Conservation (phyloP, 2,797 vertebrate species). For the Numenius phaeopus region DNA sequence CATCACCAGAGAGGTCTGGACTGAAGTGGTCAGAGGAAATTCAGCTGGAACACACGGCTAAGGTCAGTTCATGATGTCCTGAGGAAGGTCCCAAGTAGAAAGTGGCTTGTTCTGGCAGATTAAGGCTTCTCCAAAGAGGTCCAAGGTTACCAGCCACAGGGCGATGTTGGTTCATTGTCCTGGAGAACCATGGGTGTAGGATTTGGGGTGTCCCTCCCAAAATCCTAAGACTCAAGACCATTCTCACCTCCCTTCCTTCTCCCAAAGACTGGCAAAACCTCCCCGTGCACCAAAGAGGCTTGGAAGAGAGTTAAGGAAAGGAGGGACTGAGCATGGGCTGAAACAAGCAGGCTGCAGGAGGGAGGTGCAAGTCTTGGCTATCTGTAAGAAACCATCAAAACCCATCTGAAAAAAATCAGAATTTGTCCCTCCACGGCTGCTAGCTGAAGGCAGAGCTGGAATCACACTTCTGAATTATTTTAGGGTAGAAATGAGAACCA, state of each 20-base stretch:
- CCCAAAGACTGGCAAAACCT: background rate
- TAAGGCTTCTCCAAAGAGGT: background rate
- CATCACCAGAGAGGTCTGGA: background rate
- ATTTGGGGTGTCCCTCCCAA: background rate
- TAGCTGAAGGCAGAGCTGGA: background rate
- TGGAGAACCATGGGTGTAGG: rapidly evolving
- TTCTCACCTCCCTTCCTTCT: background rate
- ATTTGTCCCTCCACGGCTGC: background rate
- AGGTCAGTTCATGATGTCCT: background rate
- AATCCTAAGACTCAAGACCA: background rate
- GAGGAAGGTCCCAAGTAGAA: background rate
- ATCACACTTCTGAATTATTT: background rate
- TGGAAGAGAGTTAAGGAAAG: background rate
- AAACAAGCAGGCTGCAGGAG: background rate
- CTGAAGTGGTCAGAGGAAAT: background rate
- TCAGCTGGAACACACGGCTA: background rate
- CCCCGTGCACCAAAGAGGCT: background rate
- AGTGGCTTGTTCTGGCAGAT: background rate
- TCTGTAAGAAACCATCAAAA: background rate
- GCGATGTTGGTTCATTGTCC: rapidly evolving
- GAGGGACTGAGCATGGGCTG: background rate
- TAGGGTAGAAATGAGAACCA: background rate
- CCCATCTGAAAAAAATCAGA: background rate
- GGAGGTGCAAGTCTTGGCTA: background rate
- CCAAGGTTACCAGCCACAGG: background rate